Evolutionary conservation across 2,797 vertebrate genomes (phyloP), one percentile per base, ranked within the genome.

Genomic region (Taenioides sp.): DNA sequence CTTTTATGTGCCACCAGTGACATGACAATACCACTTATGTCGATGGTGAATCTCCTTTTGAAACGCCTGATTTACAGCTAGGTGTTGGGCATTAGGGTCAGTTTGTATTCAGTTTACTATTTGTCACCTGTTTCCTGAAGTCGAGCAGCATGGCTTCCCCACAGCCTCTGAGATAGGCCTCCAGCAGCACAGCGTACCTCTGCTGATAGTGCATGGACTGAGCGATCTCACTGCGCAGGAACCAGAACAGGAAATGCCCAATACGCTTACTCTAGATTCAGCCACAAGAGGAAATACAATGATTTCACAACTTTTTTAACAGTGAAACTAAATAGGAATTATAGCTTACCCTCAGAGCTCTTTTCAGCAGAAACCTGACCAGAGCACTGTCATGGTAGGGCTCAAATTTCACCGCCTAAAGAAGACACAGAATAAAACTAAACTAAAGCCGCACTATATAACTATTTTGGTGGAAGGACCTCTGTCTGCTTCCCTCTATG

Each of bases 181-280:
- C 98, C 4, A 99, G 92, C 77, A 99, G 94, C 67, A 99, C 96
- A 0, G 98, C 96, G 16, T 97, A 99, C 65, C 98, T 94, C 91
- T 99, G 97, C 65, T 98, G 98, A 85, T 99, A 98, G 83, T 99
- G 97, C 95, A 96, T 96, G 59, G 98, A 99, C 85, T 98, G 97
- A 27, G 97, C 97, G 9, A 99, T 99, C 92, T 99, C 98, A 5
- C 98, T 99, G 85, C 98, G 95, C 86, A 99, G 89, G 91, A 98
- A 99, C 98, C 98, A 99, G 92, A 99, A 99, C 79, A 99, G 92
- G 82, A 99, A 99, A 83, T 99, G 98, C 23, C 98, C 98, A 0
- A 98, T 99, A 61, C 97, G 94, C 85, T 98, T 99, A 88, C 98
- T 99, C 98, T 99, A 89, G 20, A 23, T 25, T 28, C 18, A 70